These are phyloP conservation scores for Procambarus clarkii DNA, from an alignment of 1,140 invertebrate genomes.

Conservation along the genomic window DNA sequence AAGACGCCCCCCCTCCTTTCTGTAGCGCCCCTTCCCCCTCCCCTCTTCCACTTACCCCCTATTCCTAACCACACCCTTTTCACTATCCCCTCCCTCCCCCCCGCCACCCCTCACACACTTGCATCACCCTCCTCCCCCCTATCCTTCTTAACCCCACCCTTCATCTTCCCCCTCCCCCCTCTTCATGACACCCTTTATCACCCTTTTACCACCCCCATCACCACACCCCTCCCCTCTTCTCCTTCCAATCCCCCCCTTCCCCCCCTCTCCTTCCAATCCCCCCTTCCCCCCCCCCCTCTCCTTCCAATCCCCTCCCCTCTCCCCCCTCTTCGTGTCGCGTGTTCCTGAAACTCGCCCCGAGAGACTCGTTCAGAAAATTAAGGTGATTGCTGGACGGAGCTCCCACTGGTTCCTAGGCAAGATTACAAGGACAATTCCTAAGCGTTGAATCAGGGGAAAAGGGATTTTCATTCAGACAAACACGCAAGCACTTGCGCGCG, in stretches of 20 bases:
- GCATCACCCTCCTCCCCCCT: neutral
- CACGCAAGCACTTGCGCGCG: slow-evolving; percentile 43
- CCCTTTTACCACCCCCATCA: neutral
- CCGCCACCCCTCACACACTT: too few species aligned
- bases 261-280: neutral
- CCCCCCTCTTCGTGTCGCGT: slow-evolving; percentile 31
- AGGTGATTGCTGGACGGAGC: slow-evolving; percentile 59
- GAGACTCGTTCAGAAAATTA: slow-evolving; percentile 61
- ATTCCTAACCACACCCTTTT: neutral
- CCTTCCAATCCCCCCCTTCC: neutral
- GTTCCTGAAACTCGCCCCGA: slow-evolving; percentile 19
- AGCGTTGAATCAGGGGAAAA: slow-evolving; percentile 61
- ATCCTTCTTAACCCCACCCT: too few species aligned
- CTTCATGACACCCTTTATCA: neutral
- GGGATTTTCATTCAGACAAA: slow-evolving; percentile 41
- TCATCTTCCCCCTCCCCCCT: neutral
- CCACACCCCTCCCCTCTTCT: neutral
- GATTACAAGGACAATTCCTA: slow-evolving; percentile 64
- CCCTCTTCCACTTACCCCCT: neutral
- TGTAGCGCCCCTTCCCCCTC: neutral
- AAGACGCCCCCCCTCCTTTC: too few species aligned
- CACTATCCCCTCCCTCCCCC: neutral
- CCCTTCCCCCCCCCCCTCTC: neutral
- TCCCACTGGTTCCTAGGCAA: neutral
- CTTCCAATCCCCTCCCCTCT: neutral